Evolutionary conservation across 2,113 vertebrate genomes (phyloP), one percentile per base, ranked within the genome.

Genomic region (Oreocharis arfaki): DNA sequence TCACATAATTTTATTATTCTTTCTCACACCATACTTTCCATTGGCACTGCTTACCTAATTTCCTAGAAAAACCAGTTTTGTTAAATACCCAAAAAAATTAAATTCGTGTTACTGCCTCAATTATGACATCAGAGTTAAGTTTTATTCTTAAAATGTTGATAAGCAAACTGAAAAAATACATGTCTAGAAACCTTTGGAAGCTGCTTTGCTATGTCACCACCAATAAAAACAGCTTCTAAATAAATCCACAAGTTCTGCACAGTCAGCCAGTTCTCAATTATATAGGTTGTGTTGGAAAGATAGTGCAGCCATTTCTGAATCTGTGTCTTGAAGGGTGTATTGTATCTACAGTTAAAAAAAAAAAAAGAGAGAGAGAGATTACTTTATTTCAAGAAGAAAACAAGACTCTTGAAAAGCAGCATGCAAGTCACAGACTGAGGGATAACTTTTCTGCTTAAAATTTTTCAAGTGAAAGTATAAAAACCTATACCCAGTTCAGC

Each of bases 211-310:
- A 99, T 99, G 95, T 99, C 99, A 92, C 99, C 99, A 21, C 99
- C 99, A 68, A 99, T 98, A 96, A 99, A 99, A 73, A 99, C 99
- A 56, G 99, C 99, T 96, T 99, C 99, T 96, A 99, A 97, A 94
- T 99, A 99, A 97, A 99, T 98, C 99, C 99, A 99, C 50, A 99
- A 95, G 92, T 99, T 99, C 95, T 99, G 99, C 30, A 99, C 99
- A 2, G 97, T 99, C 98, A 99, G 98, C 99, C 99, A 99, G 97
- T 98, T 99, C 96, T 99, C 99, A 37, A 99, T 99, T 52, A 99
- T 98, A 94, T 99, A 98, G 10, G 98, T 98, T 32, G 99, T 99
- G 96, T 98, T 99, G 90, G 99, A 99, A 68, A 99, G 98, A 93
- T 98, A 98, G 56, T 99, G 99, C 52, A 99, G 98, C 99, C 99